Conservation (phyloP, 1,140 invertebrate genomes). For the Tachypleus tridentatus region DNA sequence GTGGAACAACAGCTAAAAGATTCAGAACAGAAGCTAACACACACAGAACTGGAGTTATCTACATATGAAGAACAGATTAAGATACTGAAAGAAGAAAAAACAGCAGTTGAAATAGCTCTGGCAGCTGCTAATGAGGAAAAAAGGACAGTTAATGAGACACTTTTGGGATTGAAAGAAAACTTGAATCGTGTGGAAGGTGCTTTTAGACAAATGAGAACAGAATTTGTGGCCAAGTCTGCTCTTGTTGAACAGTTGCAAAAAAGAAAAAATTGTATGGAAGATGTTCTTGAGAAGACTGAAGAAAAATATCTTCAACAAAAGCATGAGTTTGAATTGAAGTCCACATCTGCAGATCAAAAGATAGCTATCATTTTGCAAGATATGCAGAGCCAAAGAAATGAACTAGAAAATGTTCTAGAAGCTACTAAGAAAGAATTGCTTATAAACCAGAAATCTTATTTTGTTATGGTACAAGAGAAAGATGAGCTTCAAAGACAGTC, state of each 20-base stretch:
- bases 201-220: conserved; percentile 38
- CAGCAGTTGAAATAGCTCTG: conserved; percentile 29
- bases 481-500: too few relatives aligned
- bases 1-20: conserved; percentile 31
- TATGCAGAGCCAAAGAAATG: conserved; percentile 22
- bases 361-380: conserved; percentile 19
- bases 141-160: conserved; percentile 31
- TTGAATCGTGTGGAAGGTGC: conserved; percentile 35
- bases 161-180: conserved; percentile 33
- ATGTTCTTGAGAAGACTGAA: conserved; percentile 10
- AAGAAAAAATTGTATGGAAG: conserved; percentile 20
- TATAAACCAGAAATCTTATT: too few relatives aligned
- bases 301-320: conserved; percentile 10
- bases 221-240: conserved; percentile 29
- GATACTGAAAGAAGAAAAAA: conserved; percentile 35
- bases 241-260: conserved; percentile 22
- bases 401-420: conserved; percentile 7
- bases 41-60: conserved; percentile 27
- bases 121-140: conserved; percentile 36
- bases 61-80: conserved; percentile 31
- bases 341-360: conserved; percentile 12
- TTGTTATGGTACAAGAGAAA: too few relatives aligned
- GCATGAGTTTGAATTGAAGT: conserved; percentile 16
- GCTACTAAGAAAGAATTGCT: not conserved
- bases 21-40: conserved; percentile 31